These are phyloP conservation scores for Ochotona curzoniae DNA, from an alignment of 2,113 vertebrate genomes.

Conservation along the genomic window DNA sequence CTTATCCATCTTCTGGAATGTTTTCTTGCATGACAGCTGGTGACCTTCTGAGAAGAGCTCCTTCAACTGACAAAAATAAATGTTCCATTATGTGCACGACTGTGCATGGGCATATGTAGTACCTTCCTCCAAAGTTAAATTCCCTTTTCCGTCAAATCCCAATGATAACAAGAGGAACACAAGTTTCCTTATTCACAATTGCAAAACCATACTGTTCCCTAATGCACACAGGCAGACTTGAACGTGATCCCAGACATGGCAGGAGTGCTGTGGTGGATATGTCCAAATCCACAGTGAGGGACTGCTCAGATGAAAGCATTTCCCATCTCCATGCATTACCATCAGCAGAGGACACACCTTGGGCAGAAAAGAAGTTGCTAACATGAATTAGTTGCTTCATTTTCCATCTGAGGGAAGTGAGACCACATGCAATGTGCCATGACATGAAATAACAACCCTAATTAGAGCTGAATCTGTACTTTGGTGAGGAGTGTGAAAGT, in stretches of 20 bases:
- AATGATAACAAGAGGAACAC: conserved; percentile 55
- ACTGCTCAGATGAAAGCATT: background rate
- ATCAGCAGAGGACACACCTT: conserved; percentile 57
- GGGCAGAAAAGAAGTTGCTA: conserved; percentile 63
- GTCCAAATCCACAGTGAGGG: background rate
- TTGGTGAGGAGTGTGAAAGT: background rate
- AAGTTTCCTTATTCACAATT: conserved; percentile 61
- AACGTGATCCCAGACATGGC: conserved; percentile 66
- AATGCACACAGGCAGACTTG: conserved; percentile 66
- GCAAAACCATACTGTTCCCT: conserved; percentile 53
- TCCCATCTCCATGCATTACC: conserved; percentile 10
- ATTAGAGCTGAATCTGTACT: background rate
- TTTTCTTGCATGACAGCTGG: conserved; percentile 61
- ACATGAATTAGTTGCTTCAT: background rate
- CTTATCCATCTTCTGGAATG: background rate
- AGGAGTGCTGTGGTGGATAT: conserved; percentile 62
- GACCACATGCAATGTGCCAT: background rate
- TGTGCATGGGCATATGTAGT: conserved; percentile 48
- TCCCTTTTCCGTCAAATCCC: conserved; percentile 67
- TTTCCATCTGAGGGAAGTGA: background rate
- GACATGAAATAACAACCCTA: conserved; percentile 18
- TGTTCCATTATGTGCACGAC: conserved; percentile 42
- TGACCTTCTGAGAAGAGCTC: conserved; percentile 73
- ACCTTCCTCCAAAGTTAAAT: conserved; percentile 58
- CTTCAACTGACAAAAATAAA: conserved; percentile 64